A percentile compares a stretch with the other conserved stretches of the same genome.
These are phyloP conservation scores for Pararge aegeria DNA, from an alignment of 1,140 invertebrate genomes.

Conservation along the genomic window DNA sequence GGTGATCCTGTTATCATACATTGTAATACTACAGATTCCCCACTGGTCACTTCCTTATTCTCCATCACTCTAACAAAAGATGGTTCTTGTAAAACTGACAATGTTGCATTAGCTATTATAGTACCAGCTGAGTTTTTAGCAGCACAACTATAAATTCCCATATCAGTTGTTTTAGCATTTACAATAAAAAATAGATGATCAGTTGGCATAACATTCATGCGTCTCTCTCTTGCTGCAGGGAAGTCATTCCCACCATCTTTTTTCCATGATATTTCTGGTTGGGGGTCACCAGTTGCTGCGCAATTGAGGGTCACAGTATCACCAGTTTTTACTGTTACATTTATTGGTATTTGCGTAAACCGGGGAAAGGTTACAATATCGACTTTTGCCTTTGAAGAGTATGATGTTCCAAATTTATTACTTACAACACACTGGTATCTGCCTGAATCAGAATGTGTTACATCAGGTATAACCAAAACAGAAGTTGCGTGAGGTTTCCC, in stretches of 20 bases:
- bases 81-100: conserved; percentile 92
- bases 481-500: conserved; percentile 83
- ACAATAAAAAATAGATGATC: conserved; percentile 96
- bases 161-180: conserved; percentile 92
- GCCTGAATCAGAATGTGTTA: conserved; percentile 89
- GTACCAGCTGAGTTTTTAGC: conserved; percentile 94
- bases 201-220: conserved; percentile 94
- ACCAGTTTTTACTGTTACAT: conserved; percentile 91
- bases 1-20: conserved; percentile 93
- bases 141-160: conserved; percentile 96
- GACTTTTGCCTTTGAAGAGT: conserved; percentile 92
- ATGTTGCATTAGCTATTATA: conserved; percentile 92
- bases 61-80: conserved; percentile 92
- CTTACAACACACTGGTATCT: conserved; percentile 96
- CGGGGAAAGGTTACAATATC: conserved; percentile 92
- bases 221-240: conserved; percentile 94
- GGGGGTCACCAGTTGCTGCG: conserved; percentile 92
- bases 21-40: conserved; percentile 91
- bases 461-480: conserved; percentile 85
- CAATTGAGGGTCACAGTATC: conserved; percentile 94
- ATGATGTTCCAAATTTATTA: conserved; percentile 94
- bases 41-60: conserved; percentile 88
- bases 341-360: conserved; percentile 91
- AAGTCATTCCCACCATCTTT: conserved; percentile 98
- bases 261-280: conserved; percentile 94